Base-by-base conservation (phyloP, 64 coral and sea anemone genomes). In the Montipora efflorescens region DNA sequence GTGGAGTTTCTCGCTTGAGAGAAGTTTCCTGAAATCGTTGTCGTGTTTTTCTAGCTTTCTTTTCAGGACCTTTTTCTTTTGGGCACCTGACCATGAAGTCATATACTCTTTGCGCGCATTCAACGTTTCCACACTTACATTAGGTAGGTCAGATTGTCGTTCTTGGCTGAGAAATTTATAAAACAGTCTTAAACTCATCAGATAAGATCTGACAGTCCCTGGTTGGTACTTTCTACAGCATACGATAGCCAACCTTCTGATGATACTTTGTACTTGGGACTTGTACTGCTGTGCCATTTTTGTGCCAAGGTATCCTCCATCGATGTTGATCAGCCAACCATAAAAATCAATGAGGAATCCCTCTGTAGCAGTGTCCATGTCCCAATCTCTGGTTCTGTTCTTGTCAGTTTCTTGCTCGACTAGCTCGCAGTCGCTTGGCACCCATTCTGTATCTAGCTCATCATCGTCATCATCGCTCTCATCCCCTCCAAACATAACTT, bases 161-260 rank as follows among this genome's bases (percentile, higher is more conserved):
- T 90, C 89, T 72, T 90, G 89, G 36, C 13, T 47, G 16, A 90
- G 62, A 55, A 90, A 90, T 45, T 80, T 90, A 55, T 67, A 71
- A 50, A 90, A 90, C 36, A 81, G 55, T 25, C 77, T 43, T 18
- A 90, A 44, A 43, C 89, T 90, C 89, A 90, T 90, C 7, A 90
- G 48, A 53, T 90, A 90, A 5, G 77, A 81, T 67, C 89, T 67
- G 0, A 81, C 77, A 81, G 89, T 90, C 22, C 77, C 89, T 48
- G 89, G 89, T 19, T 81, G 89, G 61, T 90, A 90, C 77, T 90
- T 70, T 79, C 36, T 0, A 71, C 57, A 12, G 18, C 64, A 13
- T 90, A 67, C 0, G 77, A 72, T 16, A 90, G 64, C 89, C 89
- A 90, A 8, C 28, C 7, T 82, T 10, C 80, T 8, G 46, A 81